Conservation (phyloP, 2,888 invertebrate genomes). For the Heliconius aoede region DNA sequence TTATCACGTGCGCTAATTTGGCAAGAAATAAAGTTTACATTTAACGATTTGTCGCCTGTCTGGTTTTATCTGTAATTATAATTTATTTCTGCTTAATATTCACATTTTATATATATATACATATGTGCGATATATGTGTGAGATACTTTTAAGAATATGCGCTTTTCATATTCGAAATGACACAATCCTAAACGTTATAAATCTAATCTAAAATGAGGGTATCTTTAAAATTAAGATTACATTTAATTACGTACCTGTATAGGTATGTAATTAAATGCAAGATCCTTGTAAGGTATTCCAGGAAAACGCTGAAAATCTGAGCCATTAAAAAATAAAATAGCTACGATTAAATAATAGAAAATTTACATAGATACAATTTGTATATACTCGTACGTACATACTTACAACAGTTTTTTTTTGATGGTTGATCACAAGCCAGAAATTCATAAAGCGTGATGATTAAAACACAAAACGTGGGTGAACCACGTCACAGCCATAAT, state of each 20-base stretch:
- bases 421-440: slow-evolving; percentile 61
- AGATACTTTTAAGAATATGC: no score
- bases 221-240: no score
- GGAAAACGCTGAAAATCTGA: background rate
- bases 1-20: slow-evolving; percentile 37
- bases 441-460: slow-evolving; percentile 72
- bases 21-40: slow-evolving; percentile 32
- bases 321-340: background rate
- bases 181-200: no score
- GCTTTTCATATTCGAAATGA: no score
- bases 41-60: slow-evolving; percentile 16
- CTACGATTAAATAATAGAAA: background rate
- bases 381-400: background rate
- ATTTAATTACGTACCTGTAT: no score
- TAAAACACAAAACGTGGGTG: slow-evolving; percentile 66
- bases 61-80: slow-evolving; percentile 21
- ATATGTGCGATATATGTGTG: no score
- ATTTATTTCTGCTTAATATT: slow-evolving; percentile 12
- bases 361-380: background rate
- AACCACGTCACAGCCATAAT: slow-evolving; percentile 53
- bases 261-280: no score
- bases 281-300: no score
- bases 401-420: slow-evolving; percentile 18
- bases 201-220: no score
- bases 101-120: background rate